These are phyloP conservation scores for Arion vulgaris DNA, from an alignment of 1,140 invertebrate species.

Conservation along the genomic window DNA sequence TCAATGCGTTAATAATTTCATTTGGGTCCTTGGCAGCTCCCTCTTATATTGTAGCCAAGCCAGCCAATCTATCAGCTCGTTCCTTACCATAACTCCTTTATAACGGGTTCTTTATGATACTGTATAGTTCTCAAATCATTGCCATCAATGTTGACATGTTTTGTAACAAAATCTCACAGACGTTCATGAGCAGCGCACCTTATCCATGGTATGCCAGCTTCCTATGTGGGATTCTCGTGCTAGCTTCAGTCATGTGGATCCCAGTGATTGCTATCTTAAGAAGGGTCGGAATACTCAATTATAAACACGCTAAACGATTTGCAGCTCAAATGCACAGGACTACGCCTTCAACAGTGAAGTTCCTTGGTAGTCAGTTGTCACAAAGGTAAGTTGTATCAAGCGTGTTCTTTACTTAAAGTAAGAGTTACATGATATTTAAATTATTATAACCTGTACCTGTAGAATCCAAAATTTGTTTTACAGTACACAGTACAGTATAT, in stretches of 20 bases:
- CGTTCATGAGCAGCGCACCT: constrained; percentile 40
- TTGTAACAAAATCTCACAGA: constrained; percentile 52
- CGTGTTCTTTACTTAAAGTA: not conserved
- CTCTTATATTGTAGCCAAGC: too few species aligned
- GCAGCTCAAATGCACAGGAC: constrained; percentile 50
- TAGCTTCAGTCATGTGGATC: constrained; percentile 59
- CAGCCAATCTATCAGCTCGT: too few species aligned
- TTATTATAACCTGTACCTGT: not conserved
- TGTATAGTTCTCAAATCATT: too few species aligned
- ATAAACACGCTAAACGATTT: constrained; percentile 52
- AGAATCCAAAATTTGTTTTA: not conserved
- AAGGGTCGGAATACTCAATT: constrained; percentile 50
- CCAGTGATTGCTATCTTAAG: constrained; percentile 58
- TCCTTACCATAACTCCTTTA: too few species aligned
- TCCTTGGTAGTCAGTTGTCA: constrained; percentile 46
- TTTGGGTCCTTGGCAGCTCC: too few species aligned
- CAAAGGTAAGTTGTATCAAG: constrained; percentile 34
- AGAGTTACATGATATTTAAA: not conserved
- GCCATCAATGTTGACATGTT: too few species aligned
- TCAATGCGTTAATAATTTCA: too few species aligned
- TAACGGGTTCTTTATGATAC: too few species aligned
- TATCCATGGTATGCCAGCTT: constrained; percentile 64
- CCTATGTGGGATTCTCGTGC: constrained; percentile 51
- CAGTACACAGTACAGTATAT: not conserved
- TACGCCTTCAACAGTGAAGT: constrained; percentile 55